These are phyloP conservation scores for Dermatemys mawii DNA, from an alignment of 2,113 vertebrate species.

Conservation along the genomic window DNA sequence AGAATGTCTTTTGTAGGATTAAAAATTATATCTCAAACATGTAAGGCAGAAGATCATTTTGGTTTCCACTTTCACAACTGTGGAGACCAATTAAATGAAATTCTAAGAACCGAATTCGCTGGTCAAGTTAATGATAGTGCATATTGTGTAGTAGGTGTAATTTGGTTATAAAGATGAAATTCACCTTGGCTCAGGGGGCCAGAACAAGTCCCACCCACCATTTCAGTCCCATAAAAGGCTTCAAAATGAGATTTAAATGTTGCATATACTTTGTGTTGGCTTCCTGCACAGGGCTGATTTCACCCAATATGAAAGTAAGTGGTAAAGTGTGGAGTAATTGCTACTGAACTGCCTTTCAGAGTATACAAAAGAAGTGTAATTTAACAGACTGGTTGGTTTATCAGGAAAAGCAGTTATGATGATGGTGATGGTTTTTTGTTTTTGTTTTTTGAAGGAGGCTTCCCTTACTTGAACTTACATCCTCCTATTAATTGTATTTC, in stretches of 20 bases:
- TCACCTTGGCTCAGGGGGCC: background rate
- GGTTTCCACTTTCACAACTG: background rate
- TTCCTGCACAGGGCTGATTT: background rate
- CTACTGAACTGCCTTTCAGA: background rate
- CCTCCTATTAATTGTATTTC: background rate
- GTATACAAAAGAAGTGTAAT: background rate
- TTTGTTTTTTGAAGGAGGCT: background rate
- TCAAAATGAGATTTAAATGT: background rate
- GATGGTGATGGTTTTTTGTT: background rate
- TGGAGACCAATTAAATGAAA: background rate
- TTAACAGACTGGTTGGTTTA: background rate
- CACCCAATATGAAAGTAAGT: background rate
- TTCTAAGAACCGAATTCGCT: background rate
- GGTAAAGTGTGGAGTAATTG: background rate
- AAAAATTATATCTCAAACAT: background rate
- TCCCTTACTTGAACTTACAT: background rate
- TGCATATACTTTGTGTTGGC: background rate
- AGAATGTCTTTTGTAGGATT: background rate
- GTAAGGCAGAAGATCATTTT: background rate
- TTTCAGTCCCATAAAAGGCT: background rate
- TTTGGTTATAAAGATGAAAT: background rate
- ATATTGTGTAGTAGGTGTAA: background rate
- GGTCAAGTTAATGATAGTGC: background rate
- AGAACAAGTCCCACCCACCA: background rate
- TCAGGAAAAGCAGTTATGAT: background rate